Evolutionary conservation across 2,888 invertebrate genomes (phyloP), one percentile per base, ranked within the genome.

Genomic region (Smittia sp.): DNA sequence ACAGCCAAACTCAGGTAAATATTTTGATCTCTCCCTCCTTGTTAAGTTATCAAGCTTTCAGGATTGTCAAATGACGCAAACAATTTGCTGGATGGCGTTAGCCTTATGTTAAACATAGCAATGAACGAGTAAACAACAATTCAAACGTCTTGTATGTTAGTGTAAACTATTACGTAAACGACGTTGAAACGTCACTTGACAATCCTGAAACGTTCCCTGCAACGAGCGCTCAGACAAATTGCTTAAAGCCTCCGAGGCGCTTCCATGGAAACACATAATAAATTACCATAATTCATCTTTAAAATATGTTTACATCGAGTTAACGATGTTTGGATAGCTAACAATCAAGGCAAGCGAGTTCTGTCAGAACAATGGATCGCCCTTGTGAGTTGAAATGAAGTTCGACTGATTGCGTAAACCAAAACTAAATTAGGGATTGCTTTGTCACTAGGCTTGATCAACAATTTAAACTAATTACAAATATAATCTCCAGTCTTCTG

Each of bases 1-100:
- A 83, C 91, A 93, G 80, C 96, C 96, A 62, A 98, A 98, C 87
- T 95, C 96, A 87, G 97, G 97, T 96, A 81, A 84, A 88, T 85
- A 41, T 32, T 38, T 63, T 75, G 73, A 74, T 38, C 72, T 75
- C 72, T n/a, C 72, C 73, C 74, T 76, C 65, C 66, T 32, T 32
- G 32, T 32, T 32, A 32, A 32, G 32, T 9, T 32, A 6, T 32
- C 32, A 9, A 32, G 32, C 32, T 32, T 32, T 32, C 58, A 54
- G 54, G 18, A n/a, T 15, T 6, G 15, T 2, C 54, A 58, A 58
- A 58, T 18, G 32, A 32, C 32, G 32, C 32, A 9, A 32, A 9
- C 32, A 32, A 32, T 3, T 32, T 3, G 32, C 32, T 6, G 9
- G 32, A 32, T 9, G 9, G 9, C 3, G 32, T 32, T 32, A 32